Percentiles rank a stretch among this genome's conserved stretches.
phyloP scores from a whole-genome alignment of 1,140 invertebrate species.

The Zaprionus taronus region DNA sequence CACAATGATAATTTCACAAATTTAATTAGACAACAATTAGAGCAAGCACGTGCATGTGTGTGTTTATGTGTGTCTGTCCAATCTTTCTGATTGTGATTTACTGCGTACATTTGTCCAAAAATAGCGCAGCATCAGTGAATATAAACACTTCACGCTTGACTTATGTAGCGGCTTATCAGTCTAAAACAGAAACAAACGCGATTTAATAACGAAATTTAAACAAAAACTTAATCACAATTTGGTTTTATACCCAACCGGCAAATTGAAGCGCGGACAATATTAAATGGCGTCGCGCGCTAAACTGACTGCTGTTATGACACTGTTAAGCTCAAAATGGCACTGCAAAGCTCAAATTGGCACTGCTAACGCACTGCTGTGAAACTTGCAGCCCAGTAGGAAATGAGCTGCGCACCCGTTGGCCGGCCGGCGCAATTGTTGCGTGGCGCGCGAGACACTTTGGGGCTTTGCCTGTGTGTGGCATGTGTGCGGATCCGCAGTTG shows the following conservation, averaged over 20 bases:
- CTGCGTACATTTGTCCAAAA: constrained; percentile 42
- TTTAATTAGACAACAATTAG: constrained; percentile 49
- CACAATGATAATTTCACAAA: constrained; percentile 23
- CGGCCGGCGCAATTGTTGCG: constrained; percentile 66
- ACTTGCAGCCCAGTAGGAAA: constrained; percentile 29
- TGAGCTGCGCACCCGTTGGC: constrained; percentile 2
- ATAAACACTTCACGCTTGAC: constrained; percentile 11
- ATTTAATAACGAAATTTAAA: neutral
- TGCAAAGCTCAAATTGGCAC: constrained; percentile 20
- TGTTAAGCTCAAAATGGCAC: constrained; percentile 23
- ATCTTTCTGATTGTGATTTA: constrained; percentile 38
- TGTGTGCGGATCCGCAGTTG: constrained; percentile 64
- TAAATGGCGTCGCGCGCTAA: constrained; percentile 2
- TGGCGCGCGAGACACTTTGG: constrained; percentile 10
- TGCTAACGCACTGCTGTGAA: constrained; percentile 20
- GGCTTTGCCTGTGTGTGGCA: constrained; percentile 56
- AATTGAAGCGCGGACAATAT: neutral
- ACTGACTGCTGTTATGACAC: constrained; percentile 8
- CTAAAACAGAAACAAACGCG: neutral
- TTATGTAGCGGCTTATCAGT: neutral
- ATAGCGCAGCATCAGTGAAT: constrained; percentile 24
- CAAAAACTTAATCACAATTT: neutral
- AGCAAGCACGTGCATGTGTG: neutral
- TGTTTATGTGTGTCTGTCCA: neutral
- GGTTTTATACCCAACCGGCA: neutral